phyloP scores from a whole-genome alignment of 1,140 invertebrate species.

The Danaus plexippus region DNA sequence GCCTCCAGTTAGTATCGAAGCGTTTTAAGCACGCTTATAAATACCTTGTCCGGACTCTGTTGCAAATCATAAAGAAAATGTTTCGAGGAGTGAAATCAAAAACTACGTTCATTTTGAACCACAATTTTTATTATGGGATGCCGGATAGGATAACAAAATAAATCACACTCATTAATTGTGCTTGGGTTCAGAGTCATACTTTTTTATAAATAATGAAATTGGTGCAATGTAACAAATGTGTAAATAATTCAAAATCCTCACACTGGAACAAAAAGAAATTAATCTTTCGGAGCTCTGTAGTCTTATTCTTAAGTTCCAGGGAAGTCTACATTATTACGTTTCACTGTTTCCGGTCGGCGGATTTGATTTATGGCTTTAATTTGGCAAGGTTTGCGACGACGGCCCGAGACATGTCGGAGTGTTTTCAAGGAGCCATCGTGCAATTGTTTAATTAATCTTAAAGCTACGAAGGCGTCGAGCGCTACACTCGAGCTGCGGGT shows the following conservation, averaged over 20 bases:
- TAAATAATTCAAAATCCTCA: slow-evolving; percentile 1
- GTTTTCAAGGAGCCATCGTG: slow-evolving; percentile 69
- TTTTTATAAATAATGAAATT: too few species aligned
- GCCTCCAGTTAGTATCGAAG: slow-evolving; percentile 31
- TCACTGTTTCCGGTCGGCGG: slow-evolving; percentile 61
- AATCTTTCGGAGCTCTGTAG: slow-evolving; percentile 33
- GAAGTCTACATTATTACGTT: slow-evolving; percentile 65
- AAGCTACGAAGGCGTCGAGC: slow-evolving; percentile 49
- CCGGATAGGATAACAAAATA: slow-evolving; percentile 10
- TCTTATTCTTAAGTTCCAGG: slow-evolving; percentile 39
- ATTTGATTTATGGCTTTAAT: slow-evolving; percentile 71
- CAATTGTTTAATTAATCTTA: slow-evolving; percentile 72
- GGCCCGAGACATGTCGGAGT: slow-evolving; percentile 69
- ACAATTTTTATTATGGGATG: slow-evolving; percentile 19
- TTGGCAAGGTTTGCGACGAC: slow-evolving; percentile 68
- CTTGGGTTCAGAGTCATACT: slow-evolving; percentile 21
- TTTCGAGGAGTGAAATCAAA: slow-evolving; percentile 22
- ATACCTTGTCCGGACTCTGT: slow-evolving; percentile 22
- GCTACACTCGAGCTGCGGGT: slow-evolving; percentile 43
- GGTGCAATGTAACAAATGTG: too few species aligned
- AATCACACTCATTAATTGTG: slow-evolving; percentile 12
- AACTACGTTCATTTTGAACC: slow-evolving; percentile 24
- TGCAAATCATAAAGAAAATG: slow-evolving; percentile 28
- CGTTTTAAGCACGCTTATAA: slow-evolving; percentile 29
- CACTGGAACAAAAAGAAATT: slow-evolving; percentile 20